Base-by-base conservation (phyloP, 2,797 vertebrate species). In the Acomys russatus region DNA sequence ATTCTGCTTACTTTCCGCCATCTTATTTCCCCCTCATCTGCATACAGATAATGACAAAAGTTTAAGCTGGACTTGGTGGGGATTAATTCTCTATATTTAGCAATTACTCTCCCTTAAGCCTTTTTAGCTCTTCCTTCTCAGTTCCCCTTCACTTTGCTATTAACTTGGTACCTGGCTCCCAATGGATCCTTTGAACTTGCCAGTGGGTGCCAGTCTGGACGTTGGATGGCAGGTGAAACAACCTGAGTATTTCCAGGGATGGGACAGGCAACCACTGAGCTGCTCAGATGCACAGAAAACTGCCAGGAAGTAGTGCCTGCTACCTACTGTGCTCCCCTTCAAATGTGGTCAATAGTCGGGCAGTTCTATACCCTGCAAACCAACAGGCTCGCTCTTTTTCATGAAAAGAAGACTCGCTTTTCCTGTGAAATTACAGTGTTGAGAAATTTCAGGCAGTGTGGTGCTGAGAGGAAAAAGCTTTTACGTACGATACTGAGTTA, bases 391-490 rank as follows among this genome's bases (percentile, higher is more conserved):
- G 79, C 20, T 18, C 7, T 88, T 22, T 94, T 92, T 80, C 61
- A 38, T 12, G 74, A 63, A 59, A 87, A 89, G 70, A 6, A 64
- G 54, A 68, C 56, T 88, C 92, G 74, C 33, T 94, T 20, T 74
- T 91, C 66, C 56, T 92, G 56, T 68, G 90, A 79, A 66, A 76
- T 96, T 20, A 95, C 76, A 92, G 73, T 49, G 35, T 74, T 20
- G 79, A 88, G 92, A 38, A 80, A 61, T 70, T 83, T 49, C 79
- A 93, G 77, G 71, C 61, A 71, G 64, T 30, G 44, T 74, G 87
- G 4, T 49, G 11, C 14, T 35, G 15, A 86, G 85, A 59, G 80
- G 59, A 86, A 63, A 44, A 63, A 15, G 6, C 5, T 79, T 89
- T 93, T 74, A n/a, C 14, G 9, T 17, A 12, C 44, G 54, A 51